These are phyloP conservation scores for Regulus satrapa DNA, from an alignment of 2,113 vertebrate genomes.

Conservation along the genomic window DNA sequence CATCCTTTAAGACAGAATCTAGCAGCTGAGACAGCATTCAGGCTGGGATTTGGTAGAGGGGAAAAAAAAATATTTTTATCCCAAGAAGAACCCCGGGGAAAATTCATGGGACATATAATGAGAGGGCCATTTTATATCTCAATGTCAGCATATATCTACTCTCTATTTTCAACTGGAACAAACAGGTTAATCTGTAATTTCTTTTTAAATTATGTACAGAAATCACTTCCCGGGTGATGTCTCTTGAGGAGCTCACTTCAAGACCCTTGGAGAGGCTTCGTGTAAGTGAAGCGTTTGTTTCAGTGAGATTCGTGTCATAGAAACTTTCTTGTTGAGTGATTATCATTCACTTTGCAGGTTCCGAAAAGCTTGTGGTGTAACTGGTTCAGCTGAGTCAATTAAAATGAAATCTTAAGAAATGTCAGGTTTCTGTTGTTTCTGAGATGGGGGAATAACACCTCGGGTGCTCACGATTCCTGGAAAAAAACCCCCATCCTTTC, in stretches of 20 bases:
- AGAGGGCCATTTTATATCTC: not conserved
- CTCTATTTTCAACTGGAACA: not conserved
- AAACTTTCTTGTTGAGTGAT: slow-evolving; percentile 37
- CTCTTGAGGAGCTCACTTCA: not conserved
- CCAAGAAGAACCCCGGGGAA: not conserved
- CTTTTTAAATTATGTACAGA: not conserved
- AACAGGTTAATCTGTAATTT: not conserved
- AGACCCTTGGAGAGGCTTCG: not conserved
- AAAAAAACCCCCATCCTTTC: not conserved
- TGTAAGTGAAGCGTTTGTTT: not conserved
- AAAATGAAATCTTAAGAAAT: not conserved
- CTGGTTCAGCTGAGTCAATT: not conserved
- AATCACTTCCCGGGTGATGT: not conserved
- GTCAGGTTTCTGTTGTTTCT: not conserved
- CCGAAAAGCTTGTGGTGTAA: not conserved
- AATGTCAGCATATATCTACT: not conserved
- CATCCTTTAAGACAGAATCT: not conserved
- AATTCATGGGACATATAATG: not conserved
- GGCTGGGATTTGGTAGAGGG: not conserved
- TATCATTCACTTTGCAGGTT: not conserved
- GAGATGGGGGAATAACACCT: not conserved
- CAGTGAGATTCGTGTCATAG: not conserved
- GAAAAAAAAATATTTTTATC: not conserved
- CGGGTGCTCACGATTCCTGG: not conserved
- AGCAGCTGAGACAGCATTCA: not conserved